These are phyloP conservation scores for Thaleichthys pacificus DNA, from an alignment of 2,797 vertebrate genomes.

Conservation along the genomic window DNA sequence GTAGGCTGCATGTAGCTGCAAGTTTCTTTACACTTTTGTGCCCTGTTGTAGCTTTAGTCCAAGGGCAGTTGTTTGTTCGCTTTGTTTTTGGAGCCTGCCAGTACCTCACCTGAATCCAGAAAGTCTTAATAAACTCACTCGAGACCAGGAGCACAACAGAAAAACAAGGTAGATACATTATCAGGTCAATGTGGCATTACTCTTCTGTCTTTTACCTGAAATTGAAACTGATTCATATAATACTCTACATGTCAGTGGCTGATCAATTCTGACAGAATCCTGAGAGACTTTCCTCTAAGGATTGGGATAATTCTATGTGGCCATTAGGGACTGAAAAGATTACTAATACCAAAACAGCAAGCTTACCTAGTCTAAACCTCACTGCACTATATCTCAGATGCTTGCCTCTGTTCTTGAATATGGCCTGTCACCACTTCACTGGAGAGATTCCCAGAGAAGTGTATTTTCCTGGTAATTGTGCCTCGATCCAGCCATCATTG, in stretches of 20 bases:
- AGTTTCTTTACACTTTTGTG: too few relatives aligned
- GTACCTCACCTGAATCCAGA: too few relatives aligned
- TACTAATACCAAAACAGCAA: background rate
- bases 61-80: too few relatives aligned
- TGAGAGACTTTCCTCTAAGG: background rate
- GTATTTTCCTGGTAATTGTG: background rate
- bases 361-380: background rate
- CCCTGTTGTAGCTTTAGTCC: too few relatives aligned
- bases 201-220: background rate
- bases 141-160: too few relatives aligned
- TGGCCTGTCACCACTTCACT: background rate
- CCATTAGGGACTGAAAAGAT: background rate
- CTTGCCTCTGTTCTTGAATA: background rate
- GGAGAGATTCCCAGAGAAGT: background rate
- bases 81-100: too few relatives aligned
- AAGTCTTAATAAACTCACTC: too few relatives aligned
- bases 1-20: too few relatives aligned
- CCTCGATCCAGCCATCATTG: slow-evolving; percentile 1
- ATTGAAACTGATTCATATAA: background rate
- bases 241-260: background rate
- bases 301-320: background rate
- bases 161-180: background rate
- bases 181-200: background rate
- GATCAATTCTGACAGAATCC: background rate
- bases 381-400: background rate